These are phyloP conservation scores for Drosophila insularis DNA, from an alignment of 1,140 invertebrate species.

Conservation along the genomic window DNA sequence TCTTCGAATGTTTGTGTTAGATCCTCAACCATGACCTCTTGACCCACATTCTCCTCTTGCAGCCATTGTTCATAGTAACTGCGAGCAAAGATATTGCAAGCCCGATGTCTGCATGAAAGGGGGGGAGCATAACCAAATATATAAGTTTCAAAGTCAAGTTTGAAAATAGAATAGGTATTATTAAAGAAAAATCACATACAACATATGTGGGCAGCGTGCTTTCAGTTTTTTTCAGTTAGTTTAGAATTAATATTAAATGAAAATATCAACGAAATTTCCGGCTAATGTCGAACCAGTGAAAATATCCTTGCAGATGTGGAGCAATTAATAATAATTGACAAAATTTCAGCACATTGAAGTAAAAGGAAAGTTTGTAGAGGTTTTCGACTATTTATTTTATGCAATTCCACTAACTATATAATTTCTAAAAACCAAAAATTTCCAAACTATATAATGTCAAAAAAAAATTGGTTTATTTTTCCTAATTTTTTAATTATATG, in stretches of 20 bases:
- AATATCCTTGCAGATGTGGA: not conserved
- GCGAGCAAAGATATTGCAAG: constrained; percentile 98
- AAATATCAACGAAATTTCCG: not conserved
- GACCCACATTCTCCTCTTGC: constrained; percentile 96
- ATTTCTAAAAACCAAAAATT: too few species aligned
- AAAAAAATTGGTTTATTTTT: too few species aligned
- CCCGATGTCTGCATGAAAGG: constrained; percentile 91
- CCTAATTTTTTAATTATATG: too few species aligned
- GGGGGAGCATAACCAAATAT: not conserved
- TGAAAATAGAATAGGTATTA: not conserved
- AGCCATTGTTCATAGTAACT: constrained; percentile 98
- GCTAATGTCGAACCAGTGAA: not conserved
- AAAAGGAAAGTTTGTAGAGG: too few species aligned
- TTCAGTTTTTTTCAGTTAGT: constrained; percentile 40
- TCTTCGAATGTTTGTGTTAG: constrained; percentile 97
- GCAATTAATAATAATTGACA: not conserved
- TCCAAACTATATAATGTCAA: too few species aligned
- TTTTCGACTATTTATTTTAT: too few species aligned
- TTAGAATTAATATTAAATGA: not conserved
- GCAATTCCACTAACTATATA: too few species aligned
- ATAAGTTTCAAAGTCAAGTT: constrained; percentile 39
- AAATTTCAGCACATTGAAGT: too few species aligned
- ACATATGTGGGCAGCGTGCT: constrained; percentile 35
- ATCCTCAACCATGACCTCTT: constrained; percentile 99
- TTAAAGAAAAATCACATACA: constrained; percentile 25